A percentile compares a stretch with the other conserved stretches of the same genome.
These are phyloP conservation scores for Zhuqinia jingwanae DNA, from an alignment of 2,888 invertebrate genomes.

Conservation along the genomic window DNA sequence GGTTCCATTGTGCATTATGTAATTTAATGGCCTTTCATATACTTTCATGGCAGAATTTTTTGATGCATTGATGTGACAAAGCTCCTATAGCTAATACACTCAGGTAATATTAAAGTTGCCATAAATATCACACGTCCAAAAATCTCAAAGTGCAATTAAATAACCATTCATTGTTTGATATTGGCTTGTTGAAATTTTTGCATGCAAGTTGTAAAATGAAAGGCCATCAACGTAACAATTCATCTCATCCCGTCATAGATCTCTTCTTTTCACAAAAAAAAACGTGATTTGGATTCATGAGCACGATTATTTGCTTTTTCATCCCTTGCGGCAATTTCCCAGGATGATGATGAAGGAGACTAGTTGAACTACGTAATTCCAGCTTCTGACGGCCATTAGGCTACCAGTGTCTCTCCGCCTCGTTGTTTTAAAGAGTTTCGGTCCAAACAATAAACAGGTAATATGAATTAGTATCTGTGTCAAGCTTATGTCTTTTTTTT, in stretches of 20 bases:
- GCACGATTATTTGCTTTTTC: conserved; percentile 8
- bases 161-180: neutral
- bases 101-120: neutral
- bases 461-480: conserved; percentile 28
- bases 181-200: conserved; percentile 16
- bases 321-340: conserved; percentile 54
- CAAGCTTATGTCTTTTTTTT: conserved; percentile 8
- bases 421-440: neutral
- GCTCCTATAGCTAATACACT: neutral
- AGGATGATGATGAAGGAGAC: conserved; percentile 53
- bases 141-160: conserved; percentile 5
- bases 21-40: neutral
- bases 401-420: conserved; percentile 51
- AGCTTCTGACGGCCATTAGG: conserved; percentile 61
- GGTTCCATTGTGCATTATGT: neutral
- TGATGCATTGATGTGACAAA: neutral
- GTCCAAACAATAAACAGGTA: neutral
- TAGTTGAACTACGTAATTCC: conserved; percentile 30
- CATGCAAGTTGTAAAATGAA: conserved; percentile 8
- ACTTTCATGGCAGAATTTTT: neutral
- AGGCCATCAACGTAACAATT: neutral
- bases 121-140: conserved; percentile 7
- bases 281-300: conserved; percentile 53
- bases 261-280: conserved; percentile 6
- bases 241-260: neutral